Evolutionary conservation across 2,888 invertebrate species (phyloP).

Genomic region (Brenthis hecate): DNA sequence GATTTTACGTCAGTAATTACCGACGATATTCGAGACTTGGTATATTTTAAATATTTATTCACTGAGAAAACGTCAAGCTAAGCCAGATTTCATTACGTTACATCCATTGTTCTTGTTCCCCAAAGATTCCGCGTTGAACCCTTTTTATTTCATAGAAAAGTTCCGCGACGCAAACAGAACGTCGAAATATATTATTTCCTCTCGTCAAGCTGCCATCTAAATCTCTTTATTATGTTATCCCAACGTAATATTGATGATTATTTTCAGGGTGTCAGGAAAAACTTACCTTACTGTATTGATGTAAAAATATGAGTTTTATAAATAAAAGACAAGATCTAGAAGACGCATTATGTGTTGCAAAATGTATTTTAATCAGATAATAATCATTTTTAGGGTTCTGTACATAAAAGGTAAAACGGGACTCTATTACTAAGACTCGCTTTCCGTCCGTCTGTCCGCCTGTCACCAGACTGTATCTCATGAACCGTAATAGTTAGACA

Average conservation of each 20-base stretch:
- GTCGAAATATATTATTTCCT: slow-evolving; percentile 20
- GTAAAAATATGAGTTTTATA: slow-evolving; percentile 1
- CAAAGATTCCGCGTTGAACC: slow-evolving; percentile 16
- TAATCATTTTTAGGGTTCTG: no score
- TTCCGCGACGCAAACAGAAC: slow-evolving; percentile 17
- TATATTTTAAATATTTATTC: slow-evolving; percentile 26
- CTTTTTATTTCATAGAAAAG: slow-evolving; percentile 28
- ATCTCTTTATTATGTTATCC: slow-evolving; percentile 20
- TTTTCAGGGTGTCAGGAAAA: slow-evolving; percentile 11
- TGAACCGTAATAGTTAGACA: no score
- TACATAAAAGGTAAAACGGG: no score
- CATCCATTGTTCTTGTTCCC: slow-evolving; percentile 25
- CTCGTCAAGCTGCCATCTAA: slow-evolving; percentile 20
- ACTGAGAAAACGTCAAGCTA: slow-evolving; percentile 12
- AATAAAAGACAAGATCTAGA: neutral
- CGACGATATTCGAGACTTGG: neutral
- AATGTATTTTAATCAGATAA: no score
- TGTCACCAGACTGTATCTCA: no score
- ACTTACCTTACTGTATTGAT: slow-evolving; percentile 1
- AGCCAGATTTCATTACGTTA: slow-evolving; percentile 28
- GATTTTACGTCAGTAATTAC: slow-evolving; percentile 1
- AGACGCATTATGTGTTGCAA: neutral
- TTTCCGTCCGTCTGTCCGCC: no score
- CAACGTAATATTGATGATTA: slow-evolving; percentile 20
- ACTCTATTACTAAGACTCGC: no score